phyloP scores from a whole-genome alignment of 2,113 vertebrate species.

The Microtus montanus region DNA sequence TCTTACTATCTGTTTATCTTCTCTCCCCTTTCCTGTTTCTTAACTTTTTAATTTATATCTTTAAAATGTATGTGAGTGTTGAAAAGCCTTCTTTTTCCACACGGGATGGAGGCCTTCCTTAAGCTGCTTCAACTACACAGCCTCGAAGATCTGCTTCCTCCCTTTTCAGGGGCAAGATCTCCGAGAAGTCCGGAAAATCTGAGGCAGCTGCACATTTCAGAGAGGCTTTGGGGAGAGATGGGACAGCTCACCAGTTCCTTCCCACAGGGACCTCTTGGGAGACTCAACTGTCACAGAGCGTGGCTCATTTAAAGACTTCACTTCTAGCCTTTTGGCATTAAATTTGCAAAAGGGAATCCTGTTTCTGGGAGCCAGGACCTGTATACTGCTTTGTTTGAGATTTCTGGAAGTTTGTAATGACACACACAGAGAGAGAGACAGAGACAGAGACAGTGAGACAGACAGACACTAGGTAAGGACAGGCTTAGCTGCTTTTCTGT shows the following conservation, averaged over 20 bases:
- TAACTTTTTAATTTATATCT: conserved; percentile 8
- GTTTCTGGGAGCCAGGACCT: background rate
- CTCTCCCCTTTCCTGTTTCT: background rate
- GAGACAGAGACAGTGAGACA: background rate
- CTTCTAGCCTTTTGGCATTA: too few species aligned
- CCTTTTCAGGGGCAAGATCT: conserved; percentile 12
- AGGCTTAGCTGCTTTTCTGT: conserved; percentile 46
- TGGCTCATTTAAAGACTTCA: background rate
- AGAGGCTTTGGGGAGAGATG: background rate
- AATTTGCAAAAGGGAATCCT: too few species aligned
- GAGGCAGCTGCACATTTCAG: conserved; percentile 42
- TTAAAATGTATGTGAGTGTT: background rate
- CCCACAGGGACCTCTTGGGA: background rate
- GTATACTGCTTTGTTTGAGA: background rate
- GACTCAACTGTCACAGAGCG: background rate
- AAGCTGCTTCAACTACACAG: background rate
- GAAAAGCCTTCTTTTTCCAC: background rate
- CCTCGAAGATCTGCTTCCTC: conserved; percentile 51
- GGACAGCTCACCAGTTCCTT: conserved; percentile 28
- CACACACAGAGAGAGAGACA: background rate
- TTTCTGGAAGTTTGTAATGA: background rate
- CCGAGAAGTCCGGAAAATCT: conserved; percentile 66
- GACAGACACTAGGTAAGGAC: background rate
- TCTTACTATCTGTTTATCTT: background rate
- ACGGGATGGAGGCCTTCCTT: conserved; percentile 17